Evolutionary conservation across 2,113 vertebrate genomes (phyloP).

Genomic region (Catagonus wagneri): DNA sequence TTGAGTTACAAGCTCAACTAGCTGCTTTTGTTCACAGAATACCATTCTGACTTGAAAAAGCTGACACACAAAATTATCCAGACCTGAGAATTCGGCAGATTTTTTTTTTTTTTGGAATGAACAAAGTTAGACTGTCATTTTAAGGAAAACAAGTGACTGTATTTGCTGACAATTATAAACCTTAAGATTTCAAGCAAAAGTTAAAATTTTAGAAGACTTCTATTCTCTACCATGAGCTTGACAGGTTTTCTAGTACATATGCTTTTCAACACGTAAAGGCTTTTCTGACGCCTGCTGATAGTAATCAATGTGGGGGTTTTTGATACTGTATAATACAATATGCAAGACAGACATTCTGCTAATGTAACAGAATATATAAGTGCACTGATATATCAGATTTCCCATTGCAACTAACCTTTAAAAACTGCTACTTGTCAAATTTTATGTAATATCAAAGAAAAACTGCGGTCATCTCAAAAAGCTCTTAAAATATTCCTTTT

Average conservation of each 20-base stretch:
- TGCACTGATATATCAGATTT: background rate
- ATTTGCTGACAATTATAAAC: constrained; percentile 21
- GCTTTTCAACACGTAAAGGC: background rate
- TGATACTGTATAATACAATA: background rate
- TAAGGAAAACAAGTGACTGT: background rate
- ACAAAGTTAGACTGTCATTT: background rate
- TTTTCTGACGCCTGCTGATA: background rate
- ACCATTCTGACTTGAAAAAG: background rate
- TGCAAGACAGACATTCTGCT: background rate
- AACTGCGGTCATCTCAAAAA: background rate
- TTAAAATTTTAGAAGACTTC: constrained; percentile 40
- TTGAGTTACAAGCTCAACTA: constrained; percentile 7
- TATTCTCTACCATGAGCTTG: background rate
- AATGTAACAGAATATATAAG: background rate
- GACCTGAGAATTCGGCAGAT: background rate
- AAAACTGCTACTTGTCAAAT: background rate
- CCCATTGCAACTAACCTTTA: constrained; percentile 43
- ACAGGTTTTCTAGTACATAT: constrained; percentile 6
- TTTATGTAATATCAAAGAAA: constrained; percentile 15
- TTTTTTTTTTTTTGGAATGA: background rate
- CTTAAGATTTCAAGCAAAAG: constrained; percentile 17
- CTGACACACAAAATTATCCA: background rate
- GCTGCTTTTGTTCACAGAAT: background rate
- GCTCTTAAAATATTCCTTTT: background rate
- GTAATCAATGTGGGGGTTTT: background rate